Conservation (phyloP, 2,113 vertebrate genomes). For the Neolamprologus kungweensis region DNA sequence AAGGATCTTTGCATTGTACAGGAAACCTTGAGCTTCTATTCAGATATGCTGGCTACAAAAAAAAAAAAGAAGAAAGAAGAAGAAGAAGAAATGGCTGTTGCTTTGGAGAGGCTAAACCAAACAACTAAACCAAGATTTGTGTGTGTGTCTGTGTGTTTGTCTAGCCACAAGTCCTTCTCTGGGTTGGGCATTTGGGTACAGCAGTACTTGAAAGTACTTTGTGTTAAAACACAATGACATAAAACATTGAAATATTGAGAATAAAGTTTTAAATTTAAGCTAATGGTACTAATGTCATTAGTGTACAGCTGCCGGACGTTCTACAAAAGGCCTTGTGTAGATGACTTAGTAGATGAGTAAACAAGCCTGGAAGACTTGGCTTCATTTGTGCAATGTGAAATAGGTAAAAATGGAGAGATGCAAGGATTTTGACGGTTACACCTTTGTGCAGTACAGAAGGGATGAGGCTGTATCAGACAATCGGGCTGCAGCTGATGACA, state of each 20-base stretch:
- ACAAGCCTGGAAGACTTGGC: background rate
- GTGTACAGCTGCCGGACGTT: background rate
- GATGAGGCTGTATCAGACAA: background rate
- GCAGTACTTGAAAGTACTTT: background rate
- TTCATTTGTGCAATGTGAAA: background rate
- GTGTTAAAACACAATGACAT: background rate
- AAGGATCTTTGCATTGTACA: background rate
- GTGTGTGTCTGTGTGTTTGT: background rate
- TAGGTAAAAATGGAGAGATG: background rate
- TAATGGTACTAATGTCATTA: background rate
- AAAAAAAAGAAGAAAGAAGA: too few relatives aligned
- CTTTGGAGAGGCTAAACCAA: background rate
- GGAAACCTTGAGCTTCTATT: background rate
- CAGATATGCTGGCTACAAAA: background rate
- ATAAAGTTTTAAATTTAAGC: background rate
- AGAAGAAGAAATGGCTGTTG: background rate
- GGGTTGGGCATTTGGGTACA: background rate
- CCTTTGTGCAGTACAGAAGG: background rate
- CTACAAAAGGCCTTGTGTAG: background rate
- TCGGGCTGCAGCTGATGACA: background rate
- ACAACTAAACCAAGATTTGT: background rate
- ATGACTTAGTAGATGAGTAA: background rate
- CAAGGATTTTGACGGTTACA: background rate
- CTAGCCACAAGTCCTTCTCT: background rate
- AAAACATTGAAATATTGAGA: background rate